phyloP scores from a whole-genome alignment of 92 coral and sea anemone genomes.

The Porites lobata region DNA sequence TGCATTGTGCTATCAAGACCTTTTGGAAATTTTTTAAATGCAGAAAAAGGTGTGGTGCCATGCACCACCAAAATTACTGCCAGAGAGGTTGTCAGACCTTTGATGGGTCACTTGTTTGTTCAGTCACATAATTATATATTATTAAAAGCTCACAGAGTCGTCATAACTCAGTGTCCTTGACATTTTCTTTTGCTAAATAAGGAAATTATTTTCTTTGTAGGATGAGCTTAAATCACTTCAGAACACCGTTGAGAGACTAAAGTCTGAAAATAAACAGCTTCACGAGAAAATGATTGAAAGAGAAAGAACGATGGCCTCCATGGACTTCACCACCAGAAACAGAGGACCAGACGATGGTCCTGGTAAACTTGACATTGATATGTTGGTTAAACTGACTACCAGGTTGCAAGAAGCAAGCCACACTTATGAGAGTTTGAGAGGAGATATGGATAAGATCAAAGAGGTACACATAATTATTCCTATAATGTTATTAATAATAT shows the following conservation, averaged over 20 bases:
- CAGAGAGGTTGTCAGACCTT: no score
- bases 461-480: constrained; percentile 58
- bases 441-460: constrained; percentile 88
- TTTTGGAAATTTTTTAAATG: no score
- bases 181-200: neutral
- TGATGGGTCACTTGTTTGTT: no score
- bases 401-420: constrained; percentile 96
- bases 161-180: no score
- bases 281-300: constrained; percentile 86
- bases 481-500: no score
- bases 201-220: constrained; percentile 15
- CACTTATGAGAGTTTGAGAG: constrained; percentile 86
- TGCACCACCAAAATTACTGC: no score
- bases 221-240: constrained; percentile 81
- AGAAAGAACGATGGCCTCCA: constrained; percentile 85
- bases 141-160: no score
- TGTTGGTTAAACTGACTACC: constrained; percentile 88
- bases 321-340: constrained; percentile 73
- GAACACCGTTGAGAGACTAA: constrained; percentile 84
- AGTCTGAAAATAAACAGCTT: constrained; percentile 86
- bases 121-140: no score
- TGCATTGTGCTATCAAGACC: no score
- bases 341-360: constrained; percentile 64
- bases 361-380: constrained; percentile 78
- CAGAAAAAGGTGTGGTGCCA: no score